Evolutionary conservation across 1,140 invertebrate genomes (phyloP), one percentile per base, ranked within the genome.

Genomic region (Trichogramma pretiosum): DNA sequence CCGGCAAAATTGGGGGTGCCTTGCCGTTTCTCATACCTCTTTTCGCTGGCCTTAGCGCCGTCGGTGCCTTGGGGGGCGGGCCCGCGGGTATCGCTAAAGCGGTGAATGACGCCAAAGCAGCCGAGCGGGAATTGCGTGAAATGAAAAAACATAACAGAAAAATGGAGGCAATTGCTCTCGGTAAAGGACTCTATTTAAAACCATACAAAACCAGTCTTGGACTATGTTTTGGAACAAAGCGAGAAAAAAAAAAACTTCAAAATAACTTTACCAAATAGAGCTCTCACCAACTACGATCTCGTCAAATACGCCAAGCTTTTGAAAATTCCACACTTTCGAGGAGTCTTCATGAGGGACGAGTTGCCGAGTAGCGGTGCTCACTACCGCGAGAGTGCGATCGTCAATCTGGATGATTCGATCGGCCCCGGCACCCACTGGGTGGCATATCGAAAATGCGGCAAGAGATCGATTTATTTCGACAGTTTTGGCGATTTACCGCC

Each of bases 371-470:
- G 23, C 28, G 51, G 46, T 28, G 53, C 60, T 7, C 35, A 33
- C 4, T 44, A 54, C 50, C 5, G 41, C 42, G 61, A 66, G 56
- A 43, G 30, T 9, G 58, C 48, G 8, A 60, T 66, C 24, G 38
- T 64, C 17, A 67, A 67, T 55, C 24, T 63, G 3, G 58, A 67
- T 52, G 46, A 56, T 38, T 43, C 41, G 40, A 11, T 46, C 11
- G 50, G 54, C 14, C 26, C 34, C 16, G 60, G 60, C 3, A 67
- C 56, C 5, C 61, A 67, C 51, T 68, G 63, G 62, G 53, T 60
- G 21, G 53, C 53, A 21, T 66, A 65, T 46, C 44, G 50, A 19
- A 67, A 66, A 52, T 18, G 41, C 11, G 38, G 48, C 18, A 49
- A 60, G 19, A 13, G 54, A 22, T 35, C 64, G 5, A 34, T 46